phyloP scores from a whole-genome alignment of 2,888 invertebrate species.

The Ischnus inquisitorius region DNA sequence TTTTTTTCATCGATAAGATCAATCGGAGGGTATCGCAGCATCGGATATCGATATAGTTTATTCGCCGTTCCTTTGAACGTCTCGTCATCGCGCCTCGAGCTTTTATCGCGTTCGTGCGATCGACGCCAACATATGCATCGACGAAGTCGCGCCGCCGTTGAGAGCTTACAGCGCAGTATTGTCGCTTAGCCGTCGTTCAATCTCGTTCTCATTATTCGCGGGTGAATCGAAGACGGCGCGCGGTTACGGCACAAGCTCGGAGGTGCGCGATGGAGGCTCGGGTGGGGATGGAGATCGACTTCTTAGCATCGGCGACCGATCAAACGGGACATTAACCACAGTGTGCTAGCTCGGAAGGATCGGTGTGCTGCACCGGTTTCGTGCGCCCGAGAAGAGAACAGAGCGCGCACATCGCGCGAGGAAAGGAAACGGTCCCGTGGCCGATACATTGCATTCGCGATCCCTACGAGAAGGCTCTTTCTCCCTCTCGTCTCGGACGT shows the following conservation, averaged over 20 bases:
- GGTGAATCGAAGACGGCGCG: conserved; percentile 34
- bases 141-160: neutral
- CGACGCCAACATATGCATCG: neutral
- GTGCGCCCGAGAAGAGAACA: conserved; percentile 60
- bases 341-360: conserved; percentile 71
- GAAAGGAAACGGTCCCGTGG: conserved; percentile 76
- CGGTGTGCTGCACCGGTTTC: conserved; percentile 65
- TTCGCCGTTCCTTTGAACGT: neutral
- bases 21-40: too few species aligned
- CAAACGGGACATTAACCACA: conserved; percentile 85
- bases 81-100: neutral
- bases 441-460: conserved; percentile 65
- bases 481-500: neutral
- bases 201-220: conserved; percentile 47
- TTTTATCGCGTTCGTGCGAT: neutral
- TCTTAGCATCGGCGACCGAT: conserved; percentile 78
- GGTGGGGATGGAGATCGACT: conserved; percentile 36
- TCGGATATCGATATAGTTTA: neutral
- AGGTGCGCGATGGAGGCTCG: neutral
- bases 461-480: conserved; percentile 50
- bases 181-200: conserved; percentile 54
- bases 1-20: too few species aligned
- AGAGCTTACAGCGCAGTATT: conserved; percentile 6
- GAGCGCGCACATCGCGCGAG: conserved; percentile 42
- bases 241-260: conserved; percentile 24